Conservation (phyloP, 35 echinoderm and acorn worm species). For the Ptychodera flava region DNA sequence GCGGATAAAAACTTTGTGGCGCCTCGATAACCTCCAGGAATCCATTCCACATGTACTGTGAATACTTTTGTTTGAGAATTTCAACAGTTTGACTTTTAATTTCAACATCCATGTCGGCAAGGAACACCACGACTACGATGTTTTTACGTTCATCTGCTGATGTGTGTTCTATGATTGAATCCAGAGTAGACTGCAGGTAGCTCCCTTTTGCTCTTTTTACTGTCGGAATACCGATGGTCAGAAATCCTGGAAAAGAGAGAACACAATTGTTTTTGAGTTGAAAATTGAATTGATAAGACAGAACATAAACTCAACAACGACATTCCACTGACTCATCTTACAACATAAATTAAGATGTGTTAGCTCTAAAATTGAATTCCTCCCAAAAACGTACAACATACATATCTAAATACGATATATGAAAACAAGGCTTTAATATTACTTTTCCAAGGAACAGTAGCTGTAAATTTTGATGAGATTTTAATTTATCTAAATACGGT, state of each 20-base stretch:
- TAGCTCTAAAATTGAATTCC: too few relatives aligned
- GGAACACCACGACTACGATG: slow-evolving; percentile 50
- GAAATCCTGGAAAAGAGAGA: slow-evolving; percentile 45
- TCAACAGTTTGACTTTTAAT: slow-evolving; percentile 37
- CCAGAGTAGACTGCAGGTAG: slow-evolving; percentile 60
- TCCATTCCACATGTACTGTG: slow-evolving; percentile 40
- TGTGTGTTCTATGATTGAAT: slow-evolving; percentile 75
- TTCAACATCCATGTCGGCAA: slow-evolving; percentile 54
- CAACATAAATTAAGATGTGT: too few relatives aligned
- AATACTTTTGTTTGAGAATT: slow-evolving; percentile 37
- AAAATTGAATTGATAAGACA: too few relatives aligned
- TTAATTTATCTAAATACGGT: too few relatives aligned
- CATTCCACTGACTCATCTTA: too few relatives aligned
- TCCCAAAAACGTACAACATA: too few relatives aligned
- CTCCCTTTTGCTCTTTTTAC: slow-evolving; percentile 53
- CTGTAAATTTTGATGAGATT: too few relatives aligned
- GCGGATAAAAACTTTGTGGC: slow-evolving; percentile 66
- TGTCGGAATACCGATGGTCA: slow-evolving; percentile 87
- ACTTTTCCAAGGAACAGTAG: too few relatives aligned
- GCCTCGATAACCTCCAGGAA: slow-evolving; percentile 71
- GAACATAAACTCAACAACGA: too few relatives aligned
- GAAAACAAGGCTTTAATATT: too few relatives aligned
- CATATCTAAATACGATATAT: too few relatives aligned
- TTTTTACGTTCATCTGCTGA: slow-evolving; percentile 33
- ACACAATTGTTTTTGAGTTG: too few relatives aligned